These are phyloP conservation scores for Metallyticus violacea DNA, from an alignment of 2,888 invertebrate genomes.

Conservation along the genomic window DNA sequence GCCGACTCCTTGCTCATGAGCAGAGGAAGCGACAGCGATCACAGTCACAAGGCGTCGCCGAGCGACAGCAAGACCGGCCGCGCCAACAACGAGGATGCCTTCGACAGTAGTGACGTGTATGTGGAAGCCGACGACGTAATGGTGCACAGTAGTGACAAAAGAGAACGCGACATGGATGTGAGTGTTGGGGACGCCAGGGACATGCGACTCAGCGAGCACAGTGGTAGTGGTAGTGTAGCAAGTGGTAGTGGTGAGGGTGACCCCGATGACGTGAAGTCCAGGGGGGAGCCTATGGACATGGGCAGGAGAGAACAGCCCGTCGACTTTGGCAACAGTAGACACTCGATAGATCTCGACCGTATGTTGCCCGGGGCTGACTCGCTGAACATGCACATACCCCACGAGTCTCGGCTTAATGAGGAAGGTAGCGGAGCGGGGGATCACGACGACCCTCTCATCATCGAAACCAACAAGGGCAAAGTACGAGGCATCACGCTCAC, in stretches of 20 bases:
- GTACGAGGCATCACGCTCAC: conserved; percentile 72
- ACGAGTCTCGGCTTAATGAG: conserved; percentile 3
- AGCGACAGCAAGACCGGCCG: neutral
- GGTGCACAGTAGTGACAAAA: neutral
- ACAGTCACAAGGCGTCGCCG: neutral
- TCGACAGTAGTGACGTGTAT: neutral
- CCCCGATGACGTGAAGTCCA: neutral
- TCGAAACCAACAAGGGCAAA: conserved; percentile 71
- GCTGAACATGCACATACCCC: neutral
- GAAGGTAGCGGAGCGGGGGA: neutral
- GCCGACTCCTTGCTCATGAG: neutral
- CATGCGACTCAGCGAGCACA: neutral
- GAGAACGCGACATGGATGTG: neutral
- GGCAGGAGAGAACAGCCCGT: neutral
- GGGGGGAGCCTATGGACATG: neutral
- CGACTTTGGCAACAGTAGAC: conserved; percentile 6
- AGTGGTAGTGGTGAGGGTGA: neutral
- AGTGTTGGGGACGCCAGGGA: neutral
- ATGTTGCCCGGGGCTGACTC: neutral
- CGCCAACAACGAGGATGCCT: neutral
- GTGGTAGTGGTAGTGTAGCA: neutral
- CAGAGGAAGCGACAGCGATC: neutral
- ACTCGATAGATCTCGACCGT: conserved; percentile 1
- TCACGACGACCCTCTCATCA: conserved; percentile 66
- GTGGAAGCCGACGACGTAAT: neutral